Base-by-base conservation (phyloP, 2,888 invertebrate species). In the Dasysyrphus tricinctus region DNA sequence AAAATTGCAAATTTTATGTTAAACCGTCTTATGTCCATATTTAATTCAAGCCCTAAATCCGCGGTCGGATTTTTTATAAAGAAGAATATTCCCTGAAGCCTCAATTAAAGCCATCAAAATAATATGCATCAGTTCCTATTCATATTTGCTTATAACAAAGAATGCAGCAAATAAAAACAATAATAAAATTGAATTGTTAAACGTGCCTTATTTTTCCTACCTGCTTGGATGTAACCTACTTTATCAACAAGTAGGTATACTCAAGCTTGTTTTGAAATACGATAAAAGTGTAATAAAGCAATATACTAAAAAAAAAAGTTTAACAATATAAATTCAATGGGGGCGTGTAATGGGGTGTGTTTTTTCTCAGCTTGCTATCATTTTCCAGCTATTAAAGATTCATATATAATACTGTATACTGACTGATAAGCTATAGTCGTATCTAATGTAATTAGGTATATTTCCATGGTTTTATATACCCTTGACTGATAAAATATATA, bases 271-370 rank as follows among this genome's bases (percentile, higher is more conserved):
- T 54, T 54, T 1, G 6, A 54, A 29, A 14, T 54, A 29, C 12
- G 14, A 54, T 54, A 14, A 29, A 54, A 4, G 3, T n/a, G 9
- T 12, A 19, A 19, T 24, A 51, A 14, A 14, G 1, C 1, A 29
- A 54, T 29, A 3, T 12, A 24, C 12, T 12, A 11, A 51, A 51
- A 24, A 12, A 51, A 3, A 29, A 29, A 3, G 7, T 54, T 29
- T 7, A 1, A 12, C 3, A 54, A 29, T 54, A 54, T 54, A 14
- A 54, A 32, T n/a, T 32, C 14, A 54, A 37, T 37, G 34, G 67
- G 49, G 67, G 67, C 67, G 67, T 67, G 67, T 51, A 24, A 51
- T 51, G 51, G 49, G 67, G 67, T 67, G 67, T 67, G 67, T 67
- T 19, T 67, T 32, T 49, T 29, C 32, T 11, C 32, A 16, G 16